Evolutionary conservation across 2,797 vertebrate genomes (phyloP), one percentile per base, ranked within the genome.

Genomic region (Pangasius macronema): DNA sequence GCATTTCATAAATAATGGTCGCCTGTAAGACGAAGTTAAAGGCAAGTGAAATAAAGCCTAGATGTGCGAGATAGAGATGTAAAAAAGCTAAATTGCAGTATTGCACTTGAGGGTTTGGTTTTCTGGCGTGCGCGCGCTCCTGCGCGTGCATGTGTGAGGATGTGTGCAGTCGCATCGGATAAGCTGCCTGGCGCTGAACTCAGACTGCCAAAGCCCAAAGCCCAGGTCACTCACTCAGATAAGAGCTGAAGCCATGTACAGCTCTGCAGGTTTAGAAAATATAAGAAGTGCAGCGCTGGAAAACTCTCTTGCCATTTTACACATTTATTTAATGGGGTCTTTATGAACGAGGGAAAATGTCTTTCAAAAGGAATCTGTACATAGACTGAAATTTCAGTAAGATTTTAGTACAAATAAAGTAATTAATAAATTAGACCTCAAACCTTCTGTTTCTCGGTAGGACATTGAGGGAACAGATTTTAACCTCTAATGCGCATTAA

Each of bases 401-500:
- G 16, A 24, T 77, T n/a, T 53, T 10, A 9, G 33, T 10, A 33
- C n/a, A n/a, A 63, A 63, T 18, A 65, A 11, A 49, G 18, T 3
- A 14, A 76, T 76, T 2, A 27, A 72, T 46, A 2, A 51, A 33
- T 36, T 16, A 24, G 36, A 53, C 5, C 5, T 0, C 2, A 27
- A 36, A 36, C 63, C 30, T 65, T 49, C 16, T 22, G 46, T 13
- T 51, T 33, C 18, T 3, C 46, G 42, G 53, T 39, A 8, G 63
- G 85, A 80, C 46, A 81, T 20, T 88, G 86, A 88, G 82, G 80
- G 46, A 84, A 53, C 84, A 85, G 86, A 83, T 87, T 89, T 22
- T 87, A 90, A 90, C 87, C 88, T 89, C 88, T 89, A 85, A 82
- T 10, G 80, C 24, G 24, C 13, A 79, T 42, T 36, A 27, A 76